These are phyloP conservation scores for Sphaeridia pumilis DNA, from an alignment of 2,888 invertebrate species.

Conservation along the genomic window DNA sequence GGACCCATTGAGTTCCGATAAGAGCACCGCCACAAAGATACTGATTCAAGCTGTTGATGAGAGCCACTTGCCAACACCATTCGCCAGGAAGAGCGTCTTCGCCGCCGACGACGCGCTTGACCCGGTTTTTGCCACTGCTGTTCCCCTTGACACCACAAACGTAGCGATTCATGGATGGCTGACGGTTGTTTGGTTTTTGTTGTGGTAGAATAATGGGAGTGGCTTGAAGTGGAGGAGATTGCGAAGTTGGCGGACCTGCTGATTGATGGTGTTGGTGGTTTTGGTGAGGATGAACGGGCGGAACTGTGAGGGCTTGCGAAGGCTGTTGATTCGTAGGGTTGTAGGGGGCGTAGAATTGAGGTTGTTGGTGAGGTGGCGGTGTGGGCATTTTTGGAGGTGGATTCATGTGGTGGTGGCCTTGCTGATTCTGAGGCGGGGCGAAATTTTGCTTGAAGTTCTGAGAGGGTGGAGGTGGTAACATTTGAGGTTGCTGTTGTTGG, in stretches of 20 bases:
- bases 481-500: slow-evolving; percentile 2
- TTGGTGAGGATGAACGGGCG: neutral
- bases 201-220: slow-evolving; percentile 12
- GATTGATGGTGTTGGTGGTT: neutral
- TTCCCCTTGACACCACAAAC: slow-evolving; percentile 86
- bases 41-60: slow-evolving; percentile 85
- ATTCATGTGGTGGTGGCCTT: too few relatives aligned
- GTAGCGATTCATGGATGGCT: slow-evolving; percentile 43
- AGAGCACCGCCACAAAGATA: slow-evolving; percentile 86
- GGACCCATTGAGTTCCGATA: slow-evolving; percentile 85
- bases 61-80: slow-evolving; percentile 92
- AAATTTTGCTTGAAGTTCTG: neutral
- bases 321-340: slow-evolving; percentile 35
- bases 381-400: slow-evolving; percentile 1
- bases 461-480: slow-evolving; percentile 7
- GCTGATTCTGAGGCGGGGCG: neutral
- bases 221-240: neutral
- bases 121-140: slow-evolving; percentile 38
- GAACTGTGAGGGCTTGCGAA: neutral
- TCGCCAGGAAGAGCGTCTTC: slow-evolving; percentile 82
- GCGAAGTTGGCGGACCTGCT: neutral
- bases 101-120: slow-evolving; percentile 66
- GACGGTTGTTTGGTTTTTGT: slow-evolving; percentile 11
- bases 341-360: too few relatives aligned
- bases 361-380: slow-evolving; percentile 5